Base-by-base conservation (phyloP, 64 coral and sea anemone species). In the Actinia equina region DNA sequence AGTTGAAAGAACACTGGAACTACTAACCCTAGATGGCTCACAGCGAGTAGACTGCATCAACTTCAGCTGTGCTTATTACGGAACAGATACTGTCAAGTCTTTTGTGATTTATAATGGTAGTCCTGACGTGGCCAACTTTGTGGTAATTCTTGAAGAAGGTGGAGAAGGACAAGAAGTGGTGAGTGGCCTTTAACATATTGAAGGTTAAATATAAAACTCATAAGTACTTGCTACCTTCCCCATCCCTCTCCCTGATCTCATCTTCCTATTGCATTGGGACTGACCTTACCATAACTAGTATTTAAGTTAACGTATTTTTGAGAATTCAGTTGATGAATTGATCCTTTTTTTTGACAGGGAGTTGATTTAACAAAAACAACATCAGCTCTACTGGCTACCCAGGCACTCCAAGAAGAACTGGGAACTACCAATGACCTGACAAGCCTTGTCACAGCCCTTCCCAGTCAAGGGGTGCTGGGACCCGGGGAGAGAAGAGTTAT, bases 111-210 rank as follows among this genome's bases (percentile, higher is more conserved):
- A 89, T 79, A 98, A 98, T 52, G 92, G 95, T 88, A 90, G 96
- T 26, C 93, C 96, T 62, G 96, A 92, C 80, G 30, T 87, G 43
- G 86, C 88, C 70, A 95, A 94, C 86, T 98, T 95, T 90, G 96
- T 98, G 51, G 93, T 87, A 42, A 90, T 98, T 51, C 67, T 98
- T 43, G 96, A 98, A 52, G 96, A 98, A 76, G 96, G 79, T 70
- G 93, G 90, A 85, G 96, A 98, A 23, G 96, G 96, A 7, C 93
- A 98, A 17, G 96, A 98, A 90, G 85, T 93, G 93, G 96, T 98
- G 82, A 90, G 96, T 56, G 8, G n/a, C n/a, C 46, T 49, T 49
- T 16, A 23, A 85, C 9, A 2, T 77, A 18, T 43, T 17, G 5
- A 54, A 54, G 52, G 12, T 54, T 54, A 54, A 8, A 54, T 54